Evolutionary conservation across 1,140 invertebrate species (phyloP).

Genomic region (Eriocheir sinensis): DNA sequence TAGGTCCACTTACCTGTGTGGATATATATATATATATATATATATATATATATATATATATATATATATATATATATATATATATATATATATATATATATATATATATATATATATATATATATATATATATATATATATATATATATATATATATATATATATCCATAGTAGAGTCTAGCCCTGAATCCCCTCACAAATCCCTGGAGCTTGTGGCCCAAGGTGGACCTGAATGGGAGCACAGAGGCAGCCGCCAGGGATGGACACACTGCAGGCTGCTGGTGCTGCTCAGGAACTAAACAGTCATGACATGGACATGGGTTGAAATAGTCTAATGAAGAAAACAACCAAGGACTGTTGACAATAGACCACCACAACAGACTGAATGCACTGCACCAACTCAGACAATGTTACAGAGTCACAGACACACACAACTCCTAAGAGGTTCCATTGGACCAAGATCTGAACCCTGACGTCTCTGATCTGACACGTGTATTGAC

Average conservation of each 20-base stretch:
- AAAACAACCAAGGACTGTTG: neutral
- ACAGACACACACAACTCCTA: neutral
- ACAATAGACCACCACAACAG: neutral
- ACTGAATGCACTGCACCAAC: too few relatives aligned
- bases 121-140: too few relatives aligned
- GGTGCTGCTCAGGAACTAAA: neutral
- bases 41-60: too few relatives aligned
- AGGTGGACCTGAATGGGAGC: neutral
- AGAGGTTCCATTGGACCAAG: neutral
- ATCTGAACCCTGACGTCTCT: neutral
- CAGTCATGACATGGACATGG: neutral
- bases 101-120: too few relatives aligned
- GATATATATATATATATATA: too few relatives aligned
- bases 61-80: too few relatives aligned
- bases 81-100: too few relatives aligned
- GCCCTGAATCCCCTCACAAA: too few relatives aligned
- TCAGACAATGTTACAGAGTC: neutral
- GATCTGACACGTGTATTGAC: neutral
- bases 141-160: too few relatives aligned
- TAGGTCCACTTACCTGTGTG: too few relatives aligned
- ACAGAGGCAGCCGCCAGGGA: neutral
- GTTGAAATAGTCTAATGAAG: neutral
- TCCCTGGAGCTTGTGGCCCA: neutral
- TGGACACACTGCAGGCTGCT: neutral
- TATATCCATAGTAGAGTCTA: too few relatives aligned